phyloP scores from a whole-genome alignment of 2,797 vertebrate species.

The Oreonectes daqikongensis region DNA sequence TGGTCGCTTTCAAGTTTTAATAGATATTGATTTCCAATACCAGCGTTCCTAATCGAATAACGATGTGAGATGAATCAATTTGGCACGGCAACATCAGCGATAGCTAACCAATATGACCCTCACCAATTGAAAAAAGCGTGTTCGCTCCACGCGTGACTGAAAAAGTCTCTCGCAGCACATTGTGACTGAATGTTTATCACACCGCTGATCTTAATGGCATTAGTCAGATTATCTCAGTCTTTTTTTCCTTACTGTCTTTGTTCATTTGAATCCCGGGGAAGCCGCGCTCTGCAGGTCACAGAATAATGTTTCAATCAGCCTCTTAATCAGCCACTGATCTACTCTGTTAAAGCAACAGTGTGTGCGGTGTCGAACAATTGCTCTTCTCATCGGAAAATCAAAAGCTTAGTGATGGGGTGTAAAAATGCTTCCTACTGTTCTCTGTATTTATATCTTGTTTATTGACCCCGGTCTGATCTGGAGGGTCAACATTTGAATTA shows the following conservation, averaged over 20 bases:
- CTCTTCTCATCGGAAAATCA: too few relatives aligned
- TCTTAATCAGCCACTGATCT: constrained; percentile 50
- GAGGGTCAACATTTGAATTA: constrained; percentile 66
- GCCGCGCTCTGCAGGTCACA: constrained; percentile 36
- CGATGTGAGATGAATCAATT: constrained; percentile 40
- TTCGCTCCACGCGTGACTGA: constrained; percentile 23
- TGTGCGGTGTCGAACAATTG: constrained; percentile 35
- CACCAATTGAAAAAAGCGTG: constrained; percentile 16
- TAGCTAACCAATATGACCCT: constrained; percentile 26
- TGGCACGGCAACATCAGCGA: constrained; percentile 23
- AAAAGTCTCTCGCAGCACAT: constrained; percentile 33
- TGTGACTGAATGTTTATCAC: constrained; percentile 48
- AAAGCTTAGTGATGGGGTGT: constrained; percentile 11
- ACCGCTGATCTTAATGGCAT: constrained; percentile 49
- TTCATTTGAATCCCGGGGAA: constrained; percentile 46
- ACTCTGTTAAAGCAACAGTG: constrained; percentile 30
- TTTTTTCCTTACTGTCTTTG: constrained; percentile 53
- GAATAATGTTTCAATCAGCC: constrained; percentile 57
- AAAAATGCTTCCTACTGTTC: constrained; percentile 21
- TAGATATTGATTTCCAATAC: constrained; percentile 42
- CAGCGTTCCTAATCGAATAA: constrained; percentile 43
- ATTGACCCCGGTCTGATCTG: not conserved
- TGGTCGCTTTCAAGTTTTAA: constrained; percentile 37
- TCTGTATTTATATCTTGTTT: constrained; percentile 23
- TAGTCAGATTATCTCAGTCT: constrained; percentile 48